phyloP scores from a whole-genome alignment of 1,140 invertebrate species.

The Belonocnema kinseyi region DNA sequence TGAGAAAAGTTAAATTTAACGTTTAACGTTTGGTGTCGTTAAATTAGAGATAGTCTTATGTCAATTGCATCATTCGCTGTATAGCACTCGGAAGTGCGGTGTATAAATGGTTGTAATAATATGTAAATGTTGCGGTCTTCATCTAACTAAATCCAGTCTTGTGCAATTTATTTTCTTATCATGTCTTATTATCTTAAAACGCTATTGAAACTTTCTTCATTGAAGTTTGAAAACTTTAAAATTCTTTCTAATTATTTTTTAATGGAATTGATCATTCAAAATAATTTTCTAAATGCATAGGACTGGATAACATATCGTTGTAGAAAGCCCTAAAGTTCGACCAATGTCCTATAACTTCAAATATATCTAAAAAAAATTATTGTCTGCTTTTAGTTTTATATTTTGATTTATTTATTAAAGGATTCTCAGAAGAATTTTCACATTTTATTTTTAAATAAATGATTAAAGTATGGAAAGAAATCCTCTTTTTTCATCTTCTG shows the following conservation, averaged over 20 bases:
- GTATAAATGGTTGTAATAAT: constrained; percentile 28
- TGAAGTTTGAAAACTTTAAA: background rate
- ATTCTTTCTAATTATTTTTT: background rate
- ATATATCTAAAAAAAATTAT: no score
- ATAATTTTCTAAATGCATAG: background rate
- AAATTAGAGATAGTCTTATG: constrained; percentile 18
- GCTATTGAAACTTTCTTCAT: background rate
- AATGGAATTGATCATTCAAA: background rate
- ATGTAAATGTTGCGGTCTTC: constrained; percentile 13
- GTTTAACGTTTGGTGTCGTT: constrained; percentile 11
- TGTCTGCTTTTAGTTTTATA: no score
- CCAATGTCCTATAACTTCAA: no score
- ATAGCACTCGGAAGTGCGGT: constrained; percentile 13
- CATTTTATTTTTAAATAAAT: no score
- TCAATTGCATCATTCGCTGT: constrained; percentile 27
- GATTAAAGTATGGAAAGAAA: no score
- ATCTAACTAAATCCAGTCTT: constrained; percentile 9
- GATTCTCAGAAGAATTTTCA: no score
- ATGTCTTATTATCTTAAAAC: background rate
- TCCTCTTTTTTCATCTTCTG: background rate
- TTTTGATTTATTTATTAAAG: no score
- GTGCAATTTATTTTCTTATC: background rate
- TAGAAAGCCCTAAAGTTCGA: background rate
- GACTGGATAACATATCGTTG: background rate
- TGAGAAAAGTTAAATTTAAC: background rate